These are phyloP conservation scores for Drosophila trichaetosa DNA, from an alignment of 2,888 invertebrate genomes.

Conservation along the genomic window DNA sequence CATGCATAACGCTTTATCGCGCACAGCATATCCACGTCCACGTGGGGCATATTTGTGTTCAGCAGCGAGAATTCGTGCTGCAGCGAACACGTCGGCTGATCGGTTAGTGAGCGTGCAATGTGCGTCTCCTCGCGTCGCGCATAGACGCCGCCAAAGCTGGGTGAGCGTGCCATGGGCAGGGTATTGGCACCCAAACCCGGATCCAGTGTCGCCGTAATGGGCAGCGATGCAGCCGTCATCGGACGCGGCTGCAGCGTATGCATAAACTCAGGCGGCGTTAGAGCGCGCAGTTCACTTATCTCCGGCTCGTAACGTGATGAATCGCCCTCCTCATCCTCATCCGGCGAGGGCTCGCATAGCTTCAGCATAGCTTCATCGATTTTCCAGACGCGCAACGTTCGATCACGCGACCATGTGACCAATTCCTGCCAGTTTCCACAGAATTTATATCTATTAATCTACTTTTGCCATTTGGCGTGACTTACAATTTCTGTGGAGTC, in stretches of 20 bases:
- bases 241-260: conserved; percentile 74
- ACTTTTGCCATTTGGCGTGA: not conserved
- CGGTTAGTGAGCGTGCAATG: conserved; percentile 81
- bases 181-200: conserved; percentile 54
- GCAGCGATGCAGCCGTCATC: conserved; percentile 66
- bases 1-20: conserved; percentile 86
- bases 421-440: conserved; percentile 86
- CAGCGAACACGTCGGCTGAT: conserved; percentile 85
- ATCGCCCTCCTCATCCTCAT: conserved; percentile 61
- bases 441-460: not conserved
- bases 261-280: conserved; percentile 75
- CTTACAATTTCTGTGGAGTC: conserved; percentile 83
- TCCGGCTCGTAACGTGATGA: conserved; percentile 79
- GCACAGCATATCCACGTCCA: conserved; percentile 87
- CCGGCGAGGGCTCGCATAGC: conserved; percentile 87
- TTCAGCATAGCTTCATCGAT: conserved; percentile 94
- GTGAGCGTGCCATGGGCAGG: conserved; percentile 84
- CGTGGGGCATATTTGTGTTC: conserved; percentile 90
- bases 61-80: conserved; percentile 91
- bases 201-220: conserved; percentile 57
- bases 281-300: conserved; percentile 61
- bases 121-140: conserved; percentile 78
- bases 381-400: conserved; percentile 95
- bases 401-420: conserved; percentile 98
- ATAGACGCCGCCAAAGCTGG: conserved; percentile 72